These are phyloP conservation scores for Sceloporus tristichus DNA, from an alignment of 2,113 vertebrate species.

Conservation along the genomic window DNA sequence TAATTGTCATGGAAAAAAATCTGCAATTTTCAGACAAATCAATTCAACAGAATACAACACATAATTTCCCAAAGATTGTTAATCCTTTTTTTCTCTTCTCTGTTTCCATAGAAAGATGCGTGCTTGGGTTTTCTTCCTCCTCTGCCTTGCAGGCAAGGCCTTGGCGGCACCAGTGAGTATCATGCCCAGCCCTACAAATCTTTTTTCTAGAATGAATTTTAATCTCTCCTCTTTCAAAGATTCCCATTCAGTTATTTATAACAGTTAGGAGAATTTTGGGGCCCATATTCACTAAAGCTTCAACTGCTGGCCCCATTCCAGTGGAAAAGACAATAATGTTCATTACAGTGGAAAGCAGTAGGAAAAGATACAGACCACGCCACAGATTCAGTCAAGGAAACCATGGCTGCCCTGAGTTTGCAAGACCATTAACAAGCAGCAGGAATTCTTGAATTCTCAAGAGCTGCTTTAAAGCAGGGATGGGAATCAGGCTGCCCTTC, in stretches of 20 bases:
- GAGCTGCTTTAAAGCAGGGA: neutral
- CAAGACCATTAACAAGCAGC: neutral
- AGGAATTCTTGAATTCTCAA: neutral
- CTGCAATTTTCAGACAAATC: neutral
- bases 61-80: neutral
- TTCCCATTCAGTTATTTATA: neutral
- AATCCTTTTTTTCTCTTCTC: constrained; percentile 24
- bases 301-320: neutral
- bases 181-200: rapidly evolving
- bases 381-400: too few relatives aligned
- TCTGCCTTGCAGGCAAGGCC: constrained; percentile 93
- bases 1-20: neutral
- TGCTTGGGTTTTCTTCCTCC: constrained; percentile 92
- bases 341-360: too few relatives aligned
- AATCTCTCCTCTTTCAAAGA: too few relatives aligned
- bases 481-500: too few relatives aligned
- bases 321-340: too few relatives aligned
- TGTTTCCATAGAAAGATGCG: constrained; percentile 87
- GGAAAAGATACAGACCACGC: too few relatives aligned
- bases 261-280: neutral
- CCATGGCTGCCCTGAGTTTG: too few relatives aligned
- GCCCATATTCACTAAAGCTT: neutral
- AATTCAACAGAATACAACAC: neutral
- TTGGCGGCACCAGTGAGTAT: constrained; percentile 91
- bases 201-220: neutral